Percentiles rank a stretch among this genome's conserved stretches.
These are phyloP conservation scores for Camponotus fellah DNA, from an alignment of 2,888 invertebrate genomes.

Conservation along the genomic window DNA sequence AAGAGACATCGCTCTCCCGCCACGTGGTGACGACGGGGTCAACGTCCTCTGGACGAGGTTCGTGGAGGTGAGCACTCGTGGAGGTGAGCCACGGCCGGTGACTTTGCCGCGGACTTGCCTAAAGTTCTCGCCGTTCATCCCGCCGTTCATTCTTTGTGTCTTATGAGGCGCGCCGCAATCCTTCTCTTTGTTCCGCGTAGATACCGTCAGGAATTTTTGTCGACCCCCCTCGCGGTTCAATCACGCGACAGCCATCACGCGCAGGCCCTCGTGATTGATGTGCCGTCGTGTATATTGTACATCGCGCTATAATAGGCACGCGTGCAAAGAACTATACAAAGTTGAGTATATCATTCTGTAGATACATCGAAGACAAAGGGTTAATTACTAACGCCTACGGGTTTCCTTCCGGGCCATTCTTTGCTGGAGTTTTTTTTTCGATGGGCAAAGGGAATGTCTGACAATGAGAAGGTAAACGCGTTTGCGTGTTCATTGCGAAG, in stretches of 20 bases:
- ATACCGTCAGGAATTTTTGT: conserved; percentile 38
- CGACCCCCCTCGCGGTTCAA: conserved; percentile 31
- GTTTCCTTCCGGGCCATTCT: conserved; percentile 34
- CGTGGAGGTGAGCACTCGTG: conserved; percentile 71
- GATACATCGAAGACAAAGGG: conserved; percentile 39
- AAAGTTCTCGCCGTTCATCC: conserved; percentile 63
- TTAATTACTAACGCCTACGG: conserved; percentile 47
- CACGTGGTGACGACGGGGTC: conserved; percentile 80
- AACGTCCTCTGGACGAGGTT: conserved; percentile 77
- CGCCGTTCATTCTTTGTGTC: conserved; percentile 39
- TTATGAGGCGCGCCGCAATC: conserved; percentile 26
- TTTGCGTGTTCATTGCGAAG: conserved; percentile 10
- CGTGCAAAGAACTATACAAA: conserved; percentile 30
- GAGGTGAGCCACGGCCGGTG: conserved; percentile 54
- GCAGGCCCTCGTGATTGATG: conserved; percentile 41
- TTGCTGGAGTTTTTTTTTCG: not conserved
- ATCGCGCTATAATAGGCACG: conserved; percentile 29
- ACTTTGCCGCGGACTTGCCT: conserved; percentile 59
- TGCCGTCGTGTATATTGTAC: conserved; percentile 18
- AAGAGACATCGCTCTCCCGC: conserved; percentile 79
- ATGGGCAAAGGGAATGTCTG: conserved; percentile 27
- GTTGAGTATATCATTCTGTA: conserved; percentile 21
- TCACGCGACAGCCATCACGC: conserved; percentile 46
- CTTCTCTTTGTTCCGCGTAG: conserved; percentile 23
- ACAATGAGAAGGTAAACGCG: conserved; percentile 7